Evolutionary conservation across 2,797 vertebrate genomes (phyloP).

Genomic region (Salmo trutta): DNA sequence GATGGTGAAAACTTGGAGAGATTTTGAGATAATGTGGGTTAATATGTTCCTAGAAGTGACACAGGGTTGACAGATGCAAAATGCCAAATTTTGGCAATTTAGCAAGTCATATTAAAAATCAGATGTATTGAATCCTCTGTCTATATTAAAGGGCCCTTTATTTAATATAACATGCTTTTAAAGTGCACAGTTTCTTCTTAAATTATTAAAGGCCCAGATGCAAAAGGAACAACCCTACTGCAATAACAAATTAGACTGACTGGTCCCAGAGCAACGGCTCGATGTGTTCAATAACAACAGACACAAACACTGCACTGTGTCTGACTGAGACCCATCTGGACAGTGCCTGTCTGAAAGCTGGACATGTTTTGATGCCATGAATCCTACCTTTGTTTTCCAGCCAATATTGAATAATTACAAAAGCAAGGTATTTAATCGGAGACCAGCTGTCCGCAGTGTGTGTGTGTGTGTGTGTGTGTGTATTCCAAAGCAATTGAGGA

Average conservation of each 20-base stretch:
- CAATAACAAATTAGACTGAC: slow-evolving; percentile 39
- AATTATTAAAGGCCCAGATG: too few relatives aligned
- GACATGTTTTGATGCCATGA: slow-evolving; percentile 51
- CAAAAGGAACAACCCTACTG: not conserved
- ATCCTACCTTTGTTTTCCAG: slow-evolving; percentile 68
- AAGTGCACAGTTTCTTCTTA: too few relatives aligned
- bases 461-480: slow-evolving; percentile 11
- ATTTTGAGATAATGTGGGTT: too few relatives aligned
- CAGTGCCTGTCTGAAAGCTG: slow-evolving; percentile 54
- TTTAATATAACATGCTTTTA: too few relatives aligned
- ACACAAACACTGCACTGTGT: slow-evolving; percentile 55
- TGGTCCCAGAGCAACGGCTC: slow-evolving; percentile 18
- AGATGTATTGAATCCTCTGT: too few relatives aligned
- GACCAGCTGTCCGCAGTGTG: slow-evolving; percentile 63
- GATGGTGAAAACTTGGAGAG: too few relatives aligned
- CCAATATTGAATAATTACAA: slow-evolving; percentile 74
- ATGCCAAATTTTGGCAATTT: too few relatives aligned
- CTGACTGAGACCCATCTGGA: slow-evolving; percentile 67
- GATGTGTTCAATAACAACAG: slow-evolving; percentile 48
- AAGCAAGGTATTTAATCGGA: slow-evolving; percentile 71
- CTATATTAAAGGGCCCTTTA: too few relatives aligned
- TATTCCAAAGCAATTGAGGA: slow-evolving; percentile 68
- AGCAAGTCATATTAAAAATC: too few relatives aligned
- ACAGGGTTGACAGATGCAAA: too few relatives aligned
- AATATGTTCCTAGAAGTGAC: too few relatives aligned